These are phyloP conservation scores for Pammene aurita DNA, from an alignment of 2,888 invertebrate genomes.

Conservation along the genomic window DNA sequence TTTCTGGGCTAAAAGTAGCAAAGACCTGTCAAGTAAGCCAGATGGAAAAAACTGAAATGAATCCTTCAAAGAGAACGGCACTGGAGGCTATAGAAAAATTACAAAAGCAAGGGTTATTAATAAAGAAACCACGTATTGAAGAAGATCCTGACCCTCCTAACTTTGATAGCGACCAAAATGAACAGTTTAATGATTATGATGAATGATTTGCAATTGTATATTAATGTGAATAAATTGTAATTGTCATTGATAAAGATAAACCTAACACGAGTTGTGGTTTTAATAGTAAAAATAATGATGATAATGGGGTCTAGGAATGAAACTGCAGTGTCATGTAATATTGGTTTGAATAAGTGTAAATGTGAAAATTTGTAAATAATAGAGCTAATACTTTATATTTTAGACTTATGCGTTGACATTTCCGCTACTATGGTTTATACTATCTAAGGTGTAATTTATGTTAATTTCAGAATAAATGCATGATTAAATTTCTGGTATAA, in stretches of 20 bases:
- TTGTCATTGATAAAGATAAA: conserved; percentile 9
- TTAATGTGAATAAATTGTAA: conserved; percentile 2
- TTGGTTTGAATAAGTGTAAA: neutral
- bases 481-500: conserved; percentile 1
- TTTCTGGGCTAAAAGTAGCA: conserved; percentile 66
- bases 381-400: neutral
- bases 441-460: conserved; percentile 19
- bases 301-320: neutral
- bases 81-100: conserved; percentile 75
- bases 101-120: conserved; percentile 73
- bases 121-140: conserved; percentile 72
- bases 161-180: conserved; percentile 54
- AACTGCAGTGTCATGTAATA: neutral
- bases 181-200: conserved; percentile 46
- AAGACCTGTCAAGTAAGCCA: conserved; percentile 65
- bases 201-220: conserved; percentile 16
- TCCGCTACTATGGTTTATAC: conserved; percentile 8
- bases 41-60: conserved; percentile 63
- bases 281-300: neutral
- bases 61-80: conserved; percentile 62
- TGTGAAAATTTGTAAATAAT: conserved; percentile 25
- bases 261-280: neutral
- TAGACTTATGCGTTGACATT: neutral
- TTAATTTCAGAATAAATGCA: conserved; percentile 18
- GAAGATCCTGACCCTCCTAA: conserved; percentile 59